Evolutionary conservation across 2,797 vertebrate species (phyloP).

Genomic region (Erpetoichthys calabaricus): DNA sequence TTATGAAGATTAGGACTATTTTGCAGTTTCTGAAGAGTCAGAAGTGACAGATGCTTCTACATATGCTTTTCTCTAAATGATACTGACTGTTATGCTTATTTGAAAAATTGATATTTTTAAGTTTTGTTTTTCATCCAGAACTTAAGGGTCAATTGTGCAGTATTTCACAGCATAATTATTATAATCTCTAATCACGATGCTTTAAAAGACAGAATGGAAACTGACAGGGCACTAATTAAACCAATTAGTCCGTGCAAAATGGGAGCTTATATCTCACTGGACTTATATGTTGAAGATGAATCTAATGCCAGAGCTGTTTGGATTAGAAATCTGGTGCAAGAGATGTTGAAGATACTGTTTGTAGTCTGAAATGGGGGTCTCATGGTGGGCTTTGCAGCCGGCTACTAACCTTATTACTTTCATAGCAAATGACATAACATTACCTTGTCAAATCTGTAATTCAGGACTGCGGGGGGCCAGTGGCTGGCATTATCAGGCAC

Average conservation of each 20-base stretch:
- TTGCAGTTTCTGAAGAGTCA: slow-evolving; percentile 29
- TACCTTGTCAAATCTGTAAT: too few species aligned
- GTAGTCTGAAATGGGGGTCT: too few species aligned
- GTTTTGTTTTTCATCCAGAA: slow-evolving; percentile 17
- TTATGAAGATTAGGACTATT: neutral
- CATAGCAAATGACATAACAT: too few species aligned
- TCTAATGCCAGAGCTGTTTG: too few species aligned
- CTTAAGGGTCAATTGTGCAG: slow-evolving; percentile 27
- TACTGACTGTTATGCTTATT: slow-evolving; percentile 16
- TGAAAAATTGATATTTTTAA: slow-evolving; percentile 21
- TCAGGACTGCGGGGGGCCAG: too few species aligned
- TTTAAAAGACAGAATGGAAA: slow-evolving; percentile 29
- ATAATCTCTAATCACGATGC: slow-evolving; percentile 21
- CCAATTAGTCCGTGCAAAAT: slow-evolving; percentile 34
- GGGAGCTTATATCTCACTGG: slow-evolving; percentile 27
- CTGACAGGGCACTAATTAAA: slow-evolving; percentile 33
- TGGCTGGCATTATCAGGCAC: too few species aligned
- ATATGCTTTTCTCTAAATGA: slow-evolving; percentile 48
- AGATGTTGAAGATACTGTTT: too few species aligned
- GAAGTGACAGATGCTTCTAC: slow-evolving; percentile 42
- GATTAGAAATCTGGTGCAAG: too few species aligned
- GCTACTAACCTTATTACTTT: too few species aligned
- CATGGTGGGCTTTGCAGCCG: too few species aligned
- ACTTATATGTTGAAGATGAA: too few species aligned
- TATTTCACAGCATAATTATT: slow-evolving; percentile 22